Conservation (phyloP, 2,113 vertebrate species). For the Ptilonorhynchus violaceus region DNA sequence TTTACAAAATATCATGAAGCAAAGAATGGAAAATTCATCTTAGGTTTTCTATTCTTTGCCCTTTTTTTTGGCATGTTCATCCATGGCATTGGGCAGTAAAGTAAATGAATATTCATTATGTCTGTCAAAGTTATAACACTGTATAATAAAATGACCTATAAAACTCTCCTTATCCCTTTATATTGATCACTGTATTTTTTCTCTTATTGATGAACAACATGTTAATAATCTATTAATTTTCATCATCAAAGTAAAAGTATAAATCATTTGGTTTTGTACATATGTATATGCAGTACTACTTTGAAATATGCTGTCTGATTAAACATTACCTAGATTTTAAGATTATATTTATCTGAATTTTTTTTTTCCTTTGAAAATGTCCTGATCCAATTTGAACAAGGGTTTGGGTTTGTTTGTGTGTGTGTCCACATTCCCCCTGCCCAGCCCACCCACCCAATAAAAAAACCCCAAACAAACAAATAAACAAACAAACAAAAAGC, state of each 20-base stretch:
- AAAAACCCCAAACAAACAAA: neutral
- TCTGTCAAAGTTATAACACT: neutral
- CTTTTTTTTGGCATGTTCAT: neutral
- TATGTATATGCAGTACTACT: neutral
- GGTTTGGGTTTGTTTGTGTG: accelerated
- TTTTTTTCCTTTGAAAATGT: neutral
- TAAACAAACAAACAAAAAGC: neutral
- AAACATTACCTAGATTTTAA: neutral
- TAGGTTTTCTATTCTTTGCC: neutral
- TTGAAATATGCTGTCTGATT: neutral
- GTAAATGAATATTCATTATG: neutral
- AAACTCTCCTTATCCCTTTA: neutral
- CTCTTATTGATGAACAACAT: neutral
- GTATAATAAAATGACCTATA: neutral
- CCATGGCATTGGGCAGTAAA: neutral
- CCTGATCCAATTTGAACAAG: neutral
- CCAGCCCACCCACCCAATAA: no score
- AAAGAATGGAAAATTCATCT: neutral
- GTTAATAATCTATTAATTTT: neutral
- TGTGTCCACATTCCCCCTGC: accelerated
- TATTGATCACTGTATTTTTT: neutral
- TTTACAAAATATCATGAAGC: neutral
- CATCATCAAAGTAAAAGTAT: neutral
- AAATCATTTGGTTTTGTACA: neutral
- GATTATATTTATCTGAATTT: neutral